Evolutionary conservation across 2,888 invertebrate genomes (phyloP).

Genomic region (Monochamus alternatus): DNA sequence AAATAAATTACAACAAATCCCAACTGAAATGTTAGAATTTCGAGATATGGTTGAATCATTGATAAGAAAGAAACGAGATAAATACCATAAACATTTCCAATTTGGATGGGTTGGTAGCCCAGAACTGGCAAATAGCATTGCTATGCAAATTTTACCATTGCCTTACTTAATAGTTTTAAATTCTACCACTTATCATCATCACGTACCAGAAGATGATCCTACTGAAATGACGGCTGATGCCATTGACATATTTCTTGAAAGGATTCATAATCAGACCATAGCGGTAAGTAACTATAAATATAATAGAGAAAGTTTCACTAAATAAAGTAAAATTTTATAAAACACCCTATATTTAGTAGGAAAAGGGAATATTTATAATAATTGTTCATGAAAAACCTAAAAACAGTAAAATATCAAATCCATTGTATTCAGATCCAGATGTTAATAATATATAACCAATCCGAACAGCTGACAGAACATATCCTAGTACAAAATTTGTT

Average conservation of each 20-base stretch:
- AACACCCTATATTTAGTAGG: no score
- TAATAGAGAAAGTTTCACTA: no score
- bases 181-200: constrained; percentile 93
- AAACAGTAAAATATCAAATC: no score
- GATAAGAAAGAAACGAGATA: constrained; percentile 77
- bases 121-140: constrained; percentile 94
- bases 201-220: constrained; percentile 80
- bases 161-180: constrained; percentile 84
- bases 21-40: constrained; percentile 83
- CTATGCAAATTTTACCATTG: constrained; percentile 76
- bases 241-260: constrained; percentile 83
- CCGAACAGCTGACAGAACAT: no score
- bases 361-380: no score
- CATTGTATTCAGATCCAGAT: no score
- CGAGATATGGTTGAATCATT: constrained; percentile 89
- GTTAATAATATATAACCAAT: no score
- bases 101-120: constrained; percentile 96
- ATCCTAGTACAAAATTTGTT: no score
- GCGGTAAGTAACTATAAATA: constrained; percentile 77
- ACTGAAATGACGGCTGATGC: constrained; percentile 73
- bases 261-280: constrained; percentile 84
- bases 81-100: constrained; percentile 87
- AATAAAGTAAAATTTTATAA: no score
- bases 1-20: constrained; percentile 87
- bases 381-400: no score